phyloP scores from a whole-genome alignment of 1,140 invertebrate genomes.

The Bombus huntii region DNA sequence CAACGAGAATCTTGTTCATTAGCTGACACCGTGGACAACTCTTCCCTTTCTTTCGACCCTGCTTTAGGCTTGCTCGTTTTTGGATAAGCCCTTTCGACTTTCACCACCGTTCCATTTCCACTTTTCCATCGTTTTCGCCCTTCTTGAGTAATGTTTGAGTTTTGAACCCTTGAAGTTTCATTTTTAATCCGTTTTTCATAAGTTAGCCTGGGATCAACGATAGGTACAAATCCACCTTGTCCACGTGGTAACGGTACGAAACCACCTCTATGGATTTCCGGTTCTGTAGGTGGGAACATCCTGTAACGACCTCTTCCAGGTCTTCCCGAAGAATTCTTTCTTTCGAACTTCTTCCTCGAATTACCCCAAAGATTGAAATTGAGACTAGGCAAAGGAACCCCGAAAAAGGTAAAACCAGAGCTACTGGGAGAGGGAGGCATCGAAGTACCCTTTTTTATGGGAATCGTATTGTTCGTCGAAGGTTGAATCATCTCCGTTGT shows the following conservation, averaged over 20 bases:
- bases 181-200: constrained; percentile 51
- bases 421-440: constrained; percentile 78
- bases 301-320: constrained; percentile 73
- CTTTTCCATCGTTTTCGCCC: constrained; percentile 63
- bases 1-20: constrained; percentile 51
- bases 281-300: constrained; percentile 82
- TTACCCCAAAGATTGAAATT: constrained; percentile 86
- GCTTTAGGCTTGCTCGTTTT: constrained; percentile 48
- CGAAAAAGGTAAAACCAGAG: constrained; percentile 91
- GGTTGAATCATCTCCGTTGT: constrained; percentile 33
- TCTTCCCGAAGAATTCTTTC: constrained; percentile 77
- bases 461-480: constrained; percentile 52
- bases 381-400: constrained; percentile 90
- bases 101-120: constrained; percentile 69
- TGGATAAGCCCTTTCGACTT: constrained; percentile 68
- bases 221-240: constrained; percentile 88
- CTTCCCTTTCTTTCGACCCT: constrained; percentile 52
- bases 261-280: constrained; percentile 87
- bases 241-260: constrained; percentile 88
- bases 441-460: constrained; percentile 65
- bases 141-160: constrained; percentile 48
- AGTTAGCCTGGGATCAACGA: constrained; percentile 82
- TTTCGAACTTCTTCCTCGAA: constrained; percentile 81
- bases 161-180: constrained; percentile 25
- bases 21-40: constrained; percentile 54